phyloP scores from a whole-genome alignment of 1,140 invertebrate genomes.

The Drosophila trapezifrons region DNA sequence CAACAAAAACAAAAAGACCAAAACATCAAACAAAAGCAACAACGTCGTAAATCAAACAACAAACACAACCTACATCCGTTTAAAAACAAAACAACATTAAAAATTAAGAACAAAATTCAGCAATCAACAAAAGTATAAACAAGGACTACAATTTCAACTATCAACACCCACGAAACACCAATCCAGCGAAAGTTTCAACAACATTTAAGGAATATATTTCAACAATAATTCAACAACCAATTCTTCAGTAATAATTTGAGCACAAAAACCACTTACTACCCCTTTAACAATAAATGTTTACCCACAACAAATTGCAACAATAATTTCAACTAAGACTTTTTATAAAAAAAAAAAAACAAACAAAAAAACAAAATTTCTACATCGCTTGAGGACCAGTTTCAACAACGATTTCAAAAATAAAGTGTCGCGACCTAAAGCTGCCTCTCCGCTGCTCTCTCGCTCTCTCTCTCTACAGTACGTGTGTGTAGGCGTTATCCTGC shows the following conservation, averaged over 20 bases:
- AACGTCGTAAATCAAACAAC: slow-evolving; percentile 17
- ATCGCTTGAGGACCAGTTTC: not conserved
- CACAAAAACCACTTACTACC: no score
- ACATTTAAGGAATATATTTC: not conserved
- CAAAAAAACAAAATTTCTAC: not conserved
- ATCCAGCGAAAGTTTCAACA: slow-evolving; percentile 3
- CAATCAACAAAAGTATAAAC: slow-evolving; percentile 10
- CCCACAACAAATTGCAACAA: not conserved
- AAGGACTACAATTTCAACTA: not conserved
- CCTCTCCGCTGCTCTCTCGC: slow-evolving; percentile 13
- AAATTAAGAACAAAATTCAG: slow-evolving; percentile 39
- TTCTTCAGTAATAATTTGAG: no score
- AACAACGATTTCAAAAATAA: slow-evolving; percentile 6
- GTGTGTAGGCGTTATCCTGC: slow-evolving; percentile 19
- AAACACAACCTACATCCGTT: not conserved
- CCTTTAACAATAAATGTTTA: no score
- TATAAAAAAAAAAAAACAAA: no score
- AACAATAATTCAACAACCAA: not conserved
- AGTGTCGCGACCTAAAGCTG: slow-evolving; percentile 14
- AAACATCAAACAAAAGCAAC: slow-evolving; percentile 14
- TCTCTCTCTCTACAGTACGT: slow-evolving; percentile 8
- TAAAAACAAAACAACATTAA: slow-evolving; percentile 6
- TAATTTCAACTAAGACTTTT: not conserved
- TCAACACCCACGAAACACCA: not conserved
- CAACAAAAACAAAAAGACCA: slow-evolving; percentile 21